Evolutionary conservation across 2,888 invertebrate species (phyloP).

Genomic region (Mellilla xanthometata): DNA sequence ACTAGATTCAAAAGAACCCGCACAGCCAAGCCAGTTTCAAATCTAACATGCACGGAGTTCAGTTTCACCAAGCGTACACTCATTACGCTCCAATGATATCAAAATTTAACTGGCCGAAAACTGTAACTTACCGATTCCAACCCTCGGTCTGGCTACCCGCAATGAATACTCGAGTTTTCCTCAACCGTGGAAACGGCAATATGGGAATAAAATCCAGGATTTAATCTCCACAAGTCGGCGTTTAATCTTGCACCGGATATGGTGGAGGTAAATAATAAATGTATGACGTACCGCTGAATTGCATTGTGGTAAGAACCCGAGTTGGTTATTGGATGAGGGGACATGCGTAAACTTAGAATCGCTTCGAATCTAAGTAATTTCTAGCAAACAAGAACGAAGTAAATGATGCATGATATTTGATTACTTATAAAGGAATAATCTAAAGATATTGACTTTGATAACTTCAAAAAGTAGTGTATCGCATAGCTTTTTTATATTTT

Average conservation of each 20-base stretch:
- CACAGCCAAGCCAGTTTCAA: too few relatives aligned
- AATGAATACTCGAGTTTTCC: constrained; percentile 77
- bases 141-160: constrained; percentile 28
- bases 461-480: too few relatives aligned
- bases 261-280: constrained; percentile 76
- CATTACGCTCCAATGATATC: background rate
- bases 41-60: too few relatives aligned
- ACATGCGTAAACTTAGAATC: too few relatives aligned
- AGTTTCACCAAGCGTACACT: too few relatives aligned
- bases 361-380: too few relatives aligned
- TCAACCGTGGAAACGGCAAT: constrained; percentile 69
- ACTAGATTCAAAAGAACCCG: too few relatives aligned
- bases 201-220: constrained; percentile 78
- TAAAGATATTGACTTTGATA: too few relatives aligned
- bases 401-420: too few relatives aligned
- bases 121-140: constrained; percentile 19
- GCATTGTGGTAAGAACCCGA: constrained; percentile 48
- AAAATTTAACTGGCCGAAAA: constrained; percentile 19
- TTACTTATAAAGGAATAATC: too few relatives aligned
- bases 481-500: too few relatives aligned
- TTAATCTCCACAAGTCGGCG: constrained; percentile 77
- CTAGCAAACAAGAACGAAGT: too few relatives aligned
- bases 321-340: constrained; percentile 12
- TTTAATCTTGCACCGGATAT: constrained; percentile 78
- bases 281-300: constrained; percentile 67